Evolutionary conservation across 2,888 invertebrate genomes (phyloP), one percentile per base, ranked within the genome.

Genomic region (Drosophila melanosoma): DNA sequence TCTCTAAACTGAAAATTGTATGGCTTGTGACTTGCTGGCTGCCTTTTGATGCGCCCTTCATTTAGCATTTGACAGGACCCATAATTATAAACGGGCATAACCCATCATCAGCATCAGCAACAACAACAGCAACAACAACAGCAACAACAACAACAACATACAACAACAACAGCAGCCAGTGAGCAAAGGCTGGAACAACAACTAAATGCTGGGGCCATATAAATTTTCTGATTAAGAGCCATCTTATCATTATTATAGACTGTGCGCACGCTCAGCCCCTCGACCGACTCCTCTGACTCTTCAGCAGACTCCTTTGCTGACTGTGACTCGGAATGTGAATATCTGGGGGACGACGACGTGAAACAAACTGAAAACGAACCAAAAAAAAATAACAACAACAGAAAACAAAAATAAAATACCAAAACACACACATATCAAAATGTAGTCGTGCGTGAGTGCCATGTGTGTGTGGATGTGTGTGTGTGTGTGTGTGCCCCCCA

Each of bases 171-270:
- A 15, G 10, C 57, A 42, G 29, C 57, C 40, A 57, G 56, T 56
- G 58, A 64, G 61, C 67, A 45, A 53, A 73, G 66, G 67, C 74
- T 67, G 62, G 42, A 57, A 71, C 75, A 80, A 81, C 83, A 85
- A 86, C 82, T 88, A 87, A 86, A 83, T 89, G 85, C 83, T 85
- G 84, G 83, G 84, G 86, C 79, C 74, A 91, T 91, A 92, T 92
- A 92, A 90, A 92, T 92, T 92, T 92, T 92, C 91, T 92, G 92
- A 92, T 92, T 92, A 92, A 92, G 92, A 92, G 92, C 89, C 92
- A 92, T 92, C 92, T 92, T 93, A 92, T 92, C 92, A 92, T 92
- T 91, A 92, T 90, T 87, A 87, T 89, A 84, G 91, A 89, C 85
- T 88, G 87, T 83, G 88, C 86, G 86, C 88, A 89, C 90, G 87